Conservation (phyloP, 2,888 invertebrate genomes). For the Thymelicus sylvestris region DNA sequence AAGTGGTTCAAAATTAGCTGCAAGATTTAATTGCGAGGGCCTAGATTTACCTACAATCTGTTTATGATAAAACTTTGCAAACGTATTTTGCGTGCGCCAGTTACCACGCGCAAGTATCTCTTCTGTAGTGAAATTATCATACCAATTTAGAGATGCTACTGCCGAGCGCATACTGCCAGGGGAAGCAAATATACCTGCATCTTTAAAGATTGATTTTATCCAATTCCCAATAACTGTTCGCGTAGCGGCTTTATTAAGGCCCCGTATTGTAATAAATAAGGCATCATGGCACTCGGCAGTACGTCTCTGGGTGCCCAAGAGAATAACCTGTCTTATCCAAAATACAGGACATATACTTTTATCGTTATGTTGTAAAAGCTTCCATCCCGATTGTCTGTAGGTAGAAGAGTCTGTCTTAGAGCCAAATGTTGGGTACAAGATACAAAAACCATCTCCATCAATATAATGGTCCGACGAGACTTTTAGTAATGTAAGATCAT, state of each 20-base stretch:
- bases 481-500: slow-evolving; percentile 37
- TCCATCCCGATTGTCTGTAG: slow-evolving; percentile 37
- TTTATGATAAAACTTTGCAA: slow-evolving; percentile 35
- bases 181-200: slow-evolving; percentile 30
- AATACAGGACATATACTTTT: slow-evolving; percentile 21
- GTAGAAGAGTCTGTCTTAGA: slow-evolving; percentile 38
- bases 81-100: slow-evolving; percentile 33
- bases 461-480: slow-evolving; percentile 1
- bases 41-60: slow-evolving; percentile 3
- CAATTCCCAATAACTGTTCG: slow-evolving; percentile 36
- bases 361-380: slow-evolving; percentile 17
- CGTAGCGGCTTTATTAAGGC: slow-evolving; percentile 24
- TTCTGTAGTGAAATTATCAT: slow-evolving; percentile 37
- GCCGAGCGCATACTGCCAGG: slow-evolving; percentile 40
- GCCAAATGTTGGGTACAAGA: slow-evolving; percentile 37
- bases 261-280: slow-evolving; percentile 35
- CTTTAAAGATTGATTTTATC: slow-evolving; percentile 26
- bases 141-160: slow-evolving; percentile 39
- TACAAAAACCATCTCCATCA: not conserved
- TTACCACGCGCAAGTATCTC: slow-evolving; percentile 39
- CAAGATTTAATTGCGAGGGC: slow-evolving; percentile 3
- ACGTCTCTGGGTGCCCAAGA: slow-evolving; percentile 7
- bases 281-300: not conserved
- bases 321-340: slow-evolving; percentile 12
- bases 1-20: slow-evolving; percentile 1